Conservation (phyloP, 2,888 invertebrate genomes). For the Gibbula magus region DNA sequence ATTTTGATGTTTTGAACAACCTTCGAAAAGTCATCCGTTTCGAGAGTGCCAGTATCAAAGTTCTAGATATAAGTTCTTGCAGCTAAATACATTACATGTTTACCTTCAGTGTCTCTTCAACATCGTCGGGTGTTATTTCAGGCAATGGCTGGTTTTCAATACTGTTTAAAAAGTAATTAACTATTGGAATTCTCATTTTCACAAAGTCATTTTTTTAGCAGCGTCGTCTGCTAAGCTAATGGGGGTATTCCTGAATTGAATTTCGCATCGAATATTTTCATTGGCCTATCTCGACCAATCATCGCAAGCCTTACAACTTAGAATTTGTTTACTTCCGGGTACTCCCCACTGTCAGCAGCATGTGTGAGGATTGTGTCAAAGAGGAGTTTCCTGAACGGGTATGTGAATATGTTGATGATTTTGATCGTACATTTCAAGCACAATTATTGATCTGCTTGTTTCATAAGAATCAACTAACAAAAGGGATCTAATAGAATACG, state of each 20-base stretch:
- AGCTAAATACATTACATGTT: neutral
- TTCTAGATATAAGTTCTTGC: no score
- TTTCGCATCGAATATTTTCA: neutral
- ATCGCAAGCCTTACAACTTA: neutral
- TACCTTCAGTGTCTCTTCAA: constrained; percentile 25
- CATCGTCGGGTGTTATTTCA: constrained; percentile 20
- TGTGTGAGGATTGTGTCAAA: constrained; percentile 52
- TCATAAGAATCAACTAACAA: no score
- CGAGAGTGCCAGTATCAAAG: no score
- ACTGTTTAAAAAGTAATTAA: neutral
- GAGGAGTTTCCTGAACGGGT: constrained; percentile 54
- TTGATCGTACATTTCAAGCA: no score
- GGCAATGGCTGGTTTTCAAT: neutral
- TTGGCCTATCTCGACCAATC: neutral
- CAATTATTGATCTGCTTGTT: no score
- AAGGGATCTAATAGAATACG: no score
- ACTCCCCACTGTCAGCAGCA: constrained; percentile 21
- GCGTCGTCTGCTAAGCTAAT: neutral
- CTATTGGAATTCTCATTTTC: constrained; percentile 11
- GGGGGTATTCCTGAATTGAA: neutral
- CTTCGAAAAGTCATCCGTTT: no score
- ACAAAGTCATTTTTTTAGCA: neutral
- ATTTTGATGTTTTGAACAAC: no score
- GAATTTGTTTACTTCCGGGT: neutral
- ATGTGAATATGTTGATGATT: neutral